A percentile compares a stretch with the other conserved stretches of the same genome.
phyloP scores from a whole-genome alignment of 1,140 invertebrate genomes.

The Neoseiulus cucumeris region DNA sequence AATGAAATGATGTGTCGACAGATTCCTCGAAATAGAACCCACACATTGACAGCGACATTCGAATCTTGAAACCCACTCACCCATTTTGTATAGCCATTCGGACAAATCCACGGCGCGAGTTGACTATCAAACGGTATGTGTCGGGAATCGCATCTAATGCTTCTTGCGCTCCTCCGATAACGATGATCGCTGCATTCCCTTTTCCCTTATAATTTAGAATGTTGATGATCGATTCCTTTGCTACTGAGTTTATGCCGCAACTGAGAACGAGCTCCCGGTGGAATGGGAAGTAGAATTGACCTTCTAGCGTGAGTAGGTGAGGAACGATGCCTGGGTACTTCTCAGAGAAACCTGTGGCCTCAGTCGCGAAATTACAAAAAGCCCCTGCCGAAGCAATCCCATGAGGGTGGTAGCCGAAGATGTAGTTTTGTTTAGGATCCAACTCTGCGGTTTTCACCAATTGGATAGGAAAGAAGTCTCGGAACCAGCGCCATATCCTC shows the following conservation, averaged over 20 bases:
- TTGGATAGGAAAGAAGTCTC: conserved; percentile 62
- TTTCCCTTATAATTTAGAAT: conserved; percentile 26
- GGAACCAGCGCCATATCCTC: conserved; percentile 46
- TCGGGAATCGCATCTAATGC: conserved; percentile 36
- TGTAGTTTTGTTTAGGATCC: conserved; percentile 55
- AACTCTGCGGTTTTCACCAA: conserved; percentile 60
- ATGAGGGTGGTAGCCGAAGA: conserved; percentile 72
- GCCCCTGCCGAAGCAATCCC: conserved; percentile 56
- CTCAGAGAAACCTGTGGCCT: conserved; percentile 45
- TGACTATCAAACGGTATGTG: conserved; percentile 45
- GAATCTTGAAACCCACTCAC: conserved; percentile 29
- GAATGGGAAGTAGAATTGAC: conserved; percentile 61
- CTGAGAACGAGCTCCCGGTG: conserved; percentile 43
- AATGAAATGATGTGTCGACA: too few species aligned
- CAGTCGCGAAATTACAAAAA: conserved; percentile 55
- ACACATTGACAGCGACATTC: too few species aligned
- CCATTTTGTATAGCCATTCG: conserved; percentile 54
- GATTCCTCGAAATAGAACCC: too few species aligned
- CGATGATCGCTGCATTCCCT: conserved; percentile 42
- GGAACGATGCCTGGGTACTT: conserved; percentile 55
- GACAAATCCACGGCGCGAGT: conserved; percentile 52
- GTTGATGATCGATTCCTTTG: conserved; percentile 31
- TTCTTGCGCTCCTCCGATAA: conserved; percentile 64
- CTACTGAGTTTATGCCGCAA: conserved; percentile 27
- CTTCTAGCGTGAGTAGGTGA: conserved; percentile 48